Conservation (phyloP, 1,140 invertebrate genomes). For the Paraescarpia echinospica region DNA sequence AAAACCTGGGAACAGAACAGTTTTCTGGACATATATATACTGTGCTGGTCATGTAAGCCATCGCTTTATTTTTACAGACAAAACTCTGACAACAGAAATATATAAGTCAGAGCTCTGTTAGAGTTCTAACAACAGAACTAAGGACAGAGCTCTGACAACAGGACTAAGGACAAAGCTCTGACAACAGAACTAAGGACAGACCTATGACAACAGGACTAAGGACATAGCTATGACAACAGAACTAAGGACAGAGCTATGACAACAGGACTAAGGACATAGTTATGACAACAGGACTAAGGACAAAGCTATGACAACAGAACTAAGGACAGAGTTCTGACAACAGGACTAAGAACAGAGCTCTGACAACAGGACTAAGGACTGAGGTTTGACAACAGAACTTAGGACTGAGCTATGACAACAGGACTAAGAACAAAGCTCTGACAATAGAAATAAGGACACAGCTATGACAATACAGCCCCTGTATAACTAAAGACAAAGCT, state of each 20-base stretch:
- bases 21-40: too few relatives aligned
- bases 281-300: neutral
- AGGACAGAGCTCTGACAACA: neutral
- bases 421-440: too few relatives aligned
- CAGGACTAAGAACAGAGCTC: neutral
- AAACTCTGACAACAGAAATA: too few relatives aligned
- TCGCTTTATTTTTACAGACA: too few relatives aligned
- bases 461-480: too few relatives aligned
- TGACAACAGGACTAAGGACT: neutral
- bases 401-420: too few relatives aligned
- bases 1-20: neutral
- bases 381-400: too few relatives aligned
- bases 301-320: neutral
- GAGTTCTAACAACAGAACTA: neutral
- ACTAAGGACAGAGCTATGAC: neutral
- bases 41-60: too few relatives aligned
- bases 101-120: too few relatives aligned
- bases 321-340: neutral
- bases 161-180: neutral
- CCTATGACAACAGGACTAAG: neutral
- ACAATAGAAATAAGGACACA: too few relatives aligned
- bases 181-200: neutral
- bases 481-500: too few relatives aligned
- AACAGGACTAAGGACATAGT: neutral
- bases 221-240: neutral